Base-by-base conservation (phyloP, 2,797 vertebrate genomes). In the Etheostoma perlongum region DNA sequence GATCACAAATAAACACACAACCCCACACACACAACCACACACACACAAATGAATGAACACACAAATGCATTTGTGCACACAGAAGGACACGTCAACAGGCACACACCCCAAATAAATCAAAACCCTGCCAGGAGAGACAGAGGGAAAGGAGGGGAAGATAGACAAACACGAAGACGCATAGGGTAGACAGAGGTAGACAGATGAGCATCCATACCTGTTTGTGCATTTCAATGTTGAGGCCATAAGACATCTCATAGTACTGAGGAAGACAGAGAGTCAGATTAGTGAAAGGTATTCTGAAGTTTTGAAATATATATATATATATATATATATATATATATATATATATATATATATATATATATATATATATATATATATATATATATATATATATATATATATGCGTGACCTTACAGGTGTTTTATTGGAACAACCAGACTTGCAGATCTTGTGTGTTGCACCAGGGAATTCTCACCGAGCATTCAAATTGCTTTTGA, bases 161-260 rank as follows among this genome's bases (percentile, higher is more conserved):
- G 64, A 71, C 60, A 76, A 74, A 81, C 63, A 78, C 69, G 65
- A 70, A 64, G 72, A 79, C 21, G 21, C 16, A 72, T 27, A 69
- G 47, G 68, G 49, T 14, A 71, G 63, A 81, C 30, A 72, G 60
- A 54, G 51, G 51, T 55, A 78, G 58, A 83, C 52, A 60, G 73
- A 84, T 55, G 44, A 78, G 74, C 64, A 74, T 65, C 72, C 88
- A 65, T 93, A 94, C 93, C 94, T 99, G 97, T 94, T 98, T 98
- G 91, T 98, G 97, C 97, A 98, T 98, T 96, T 98, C 97, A 82
- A 98, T 98, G 95, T 99, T 99, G 94, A 99, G 96, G 91, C 97
- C 97, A 62, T 99, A 99, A 0, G 97, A 99, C 97, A 99, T 99
- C 94, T 99, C 97, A 76, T 99, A 99, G 92, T 99, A 99, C 97